These are phyloP conservation scores for Rafetus swinhoei DNA, from an alignment of 2,113 vertebrate species.

Conservation along the genomic window DNA sequence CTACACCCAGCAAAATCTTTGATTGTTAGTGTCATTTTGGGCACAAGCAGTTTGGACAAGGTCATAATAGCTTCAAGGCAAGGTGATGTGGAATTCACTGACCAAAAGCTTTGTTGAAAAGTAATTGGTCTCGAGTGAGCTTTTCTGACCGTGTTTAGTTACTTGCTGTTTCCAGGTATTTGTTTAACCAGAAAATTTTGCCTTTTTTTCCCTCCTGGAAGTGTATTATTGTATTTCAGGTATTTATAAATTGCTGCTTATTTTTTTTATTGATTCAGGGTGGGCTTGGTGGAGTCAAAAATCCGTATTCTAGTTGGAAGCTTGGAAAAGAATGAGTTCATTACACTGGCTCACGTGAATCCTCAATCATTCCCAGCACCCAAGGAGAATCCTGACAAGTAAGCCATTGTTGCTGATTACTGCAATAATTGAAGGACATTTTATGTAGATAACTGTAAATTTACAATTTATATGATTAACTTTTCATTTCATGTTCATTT, in stretches of 20 bases:
- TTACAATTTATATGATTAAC: neutral
- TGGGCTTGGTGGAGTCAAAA: slow-evolving; percentile 93
- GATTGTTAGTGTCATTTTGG: neutral
- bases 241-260: slow-evolving; percentile 10
- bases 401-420: slow-evolving; percentile 61
- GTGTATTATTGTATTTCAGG: neutral
- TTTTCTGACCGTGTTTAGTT: neutral
- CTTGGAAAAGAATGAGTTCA: slow-evolving; percentile 89
- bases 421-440: neutral
- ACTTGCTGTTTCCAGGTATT: neutral
- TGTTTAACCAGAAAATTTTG: neutral
- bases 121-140: neutral
- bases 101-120: neutral
- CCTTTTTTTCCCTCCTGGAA: slow-evolving; percentile 1
- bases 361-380: slow-evolving; percentile 87
- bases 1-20: neutral
- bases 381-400: slow-evolving; percentile 85
- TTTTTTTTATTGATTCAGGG: slow-evolving; percentile 76
- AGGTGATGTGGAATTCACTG: neutral
- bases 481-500: neutral
- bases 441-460: neutral
- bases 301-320: slow-evolving; percentile 90
- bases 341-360: slow-evolving; percentile 89
- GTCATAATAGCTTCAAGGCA: neutral
- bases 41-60: neutral